Conservation (phyloP, 2,797 vertebrate species). For the Peromyscus melanophrys region DNA sequence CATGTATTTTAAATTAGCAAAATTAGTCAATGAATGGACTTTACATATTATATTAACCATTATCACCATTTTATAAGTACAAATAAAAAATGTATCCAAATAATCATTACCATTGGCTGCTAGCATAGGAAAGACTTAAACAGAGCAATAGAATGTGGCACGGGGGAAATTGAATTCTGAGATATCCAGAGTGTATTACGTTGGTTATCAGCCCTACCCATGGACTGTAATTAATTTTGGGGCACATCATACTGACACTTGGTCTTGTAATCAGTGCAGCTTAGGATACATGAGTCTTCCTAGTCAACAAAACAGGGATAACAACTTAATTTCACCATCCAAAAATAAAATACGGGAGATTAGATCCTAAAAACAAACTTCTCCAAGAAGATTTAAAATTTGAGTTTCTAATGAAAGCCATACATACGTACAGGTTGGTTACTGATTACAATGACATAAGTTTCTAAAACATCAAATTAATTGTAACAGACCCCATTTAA, state of each 20-base stretch:
- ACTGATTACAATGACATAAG: neutral
- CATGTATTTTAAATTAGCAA: constrained; percentile 28
- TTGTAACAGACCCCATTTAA: neutral
- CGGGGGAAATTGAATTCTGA: neutral
- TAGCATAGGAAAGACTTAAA: neutral
- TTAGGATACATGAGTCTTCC: neutral
- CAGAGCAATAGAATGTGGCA: neutral
- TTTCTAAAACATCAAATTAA: constrained; percentile 10
- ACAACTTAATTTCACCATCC: neutral
- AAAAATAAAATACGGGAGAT: neutral
- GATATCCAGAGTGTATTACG: neutral
- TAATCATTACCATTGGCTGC: neutral
- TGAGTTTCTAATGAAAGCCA: neutral
- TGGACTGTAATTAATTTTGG: neutral
- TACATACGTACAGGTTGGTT: neutral
- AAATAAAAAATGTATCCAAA: constrained; percentile 22
- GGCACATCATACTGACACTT: neutral
- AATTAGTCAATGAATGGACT: neutral
- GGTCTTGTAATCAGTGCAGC: neutral
- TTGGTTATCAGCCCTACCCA: neutral
- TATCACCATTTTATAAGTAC: neutral
- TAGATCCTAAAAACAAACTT: neutral
- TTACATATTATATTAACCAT: neutral
- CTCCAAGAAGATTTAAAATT: neutral
- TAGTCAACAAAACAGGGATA: neutral